Base-by-base conservation (phyloP, 2,888 invertebrate genomes). In the Trachelus iudaicus region DNA sequence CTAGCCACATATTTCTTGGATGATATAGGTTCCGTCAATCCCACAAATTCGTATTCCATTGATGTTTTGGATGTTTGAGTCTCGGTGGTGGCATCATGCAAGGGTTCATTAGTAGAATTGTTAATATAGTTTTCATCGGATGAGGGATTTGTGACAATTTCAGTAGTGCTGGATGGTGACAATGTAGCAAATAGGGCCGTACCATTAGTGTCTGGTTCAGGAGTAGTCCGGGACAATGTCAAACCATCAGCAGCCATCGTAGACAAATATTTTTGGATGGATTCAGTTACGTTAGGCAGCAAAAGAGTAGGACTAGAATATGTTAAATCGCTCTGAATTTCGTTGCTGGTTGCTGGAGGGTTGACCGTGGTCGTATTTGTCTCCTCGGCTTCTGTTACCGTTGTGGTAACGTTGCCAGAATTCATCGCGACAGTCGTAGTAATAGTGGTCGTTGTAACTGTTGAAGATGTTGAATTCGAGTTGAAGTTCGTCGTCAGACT, bases 1-100 rank as follows among this genome's bases (percentile, higher is more conserved):
- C 69, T 79, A 6, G 75, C 33, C 35, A 77, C 69, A 69, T 79
- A 79, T 73, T 75, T 77, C 40, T 77, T 76, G 1, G 79, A 75
- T 13, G 31, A 75, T 11, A 83, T 82, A 12, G 81, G 79, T 4
- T 89, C 89, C 37, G 87, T 87, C 1, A 90, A 82, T 0, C 85
- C 88, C 4, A 90, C 84, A 73, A 90, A 89, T 68, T 89, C 88
- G 83, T 89, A 89, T 76, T 89, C 87, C 35, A 90, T 80, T 13
- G 79, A 81, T 0, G 87, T 84, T 0, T 87, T 83, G 11, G 86
- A 85, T 2, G 85, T 82, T 56, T 56, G 9, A 23, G 23, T 34
- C 33, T 71, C 31, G 12, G 71, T 31, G 71, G 23, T 23, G 23
- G 6, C 9, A 9, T 56, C 56, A 6, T 23, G 23, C 56, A 23